A percentile compares a stretch with the other conserved stretches of the same genome.
These are phyloP conservation scores for Phenganax marumi DNA, from an alignment of 92 coral and sea anemone genomes.

Conservation along the genomic window DNA sequence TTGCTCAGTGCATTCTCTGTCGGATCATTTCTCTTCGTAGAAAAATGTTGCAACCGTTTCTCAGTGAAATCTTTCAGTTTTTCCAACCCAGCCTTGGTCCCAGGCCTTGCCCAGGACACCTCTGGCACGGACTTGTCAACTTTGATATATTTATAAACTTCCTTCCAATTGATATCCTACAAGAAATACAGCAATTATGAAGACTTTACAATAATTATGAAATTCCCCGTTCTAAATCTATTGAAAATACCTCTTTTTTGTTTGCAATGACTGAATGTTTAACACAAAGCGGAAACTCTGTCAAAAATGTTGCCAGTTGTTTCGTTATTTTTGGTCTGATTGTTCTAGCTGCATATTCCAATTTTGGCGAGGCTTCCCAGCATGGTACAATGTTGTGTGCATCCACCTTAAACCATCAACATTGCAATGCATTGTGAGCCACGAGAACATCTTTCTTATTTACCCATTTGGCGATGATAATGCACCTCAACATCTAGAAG, in stretches of 20 bases:
- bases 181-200: background rate
- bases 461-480: background rate
- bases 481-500: no score
- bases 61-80: conserved; percentile 59
- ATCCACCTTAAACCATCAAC: conserved; percentile 58
- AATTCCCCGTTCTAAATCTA: background rate
- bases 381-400: conserved; percentile 77
- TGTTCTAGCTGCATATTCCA: conserved; percentile 77
- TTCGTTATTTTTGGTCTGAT: conserved; percentile 73
- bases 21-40: conserved; percentile 67
- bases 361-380: conserved; percentile 78
- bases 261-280: conserved; percentile 55
- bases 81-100: conserved; percentile 63
- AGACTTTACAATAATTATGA: no score
- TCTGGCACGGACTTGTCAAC: conserved; percentile 62
- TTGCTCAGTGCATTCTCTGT: conserved; percentile 69
- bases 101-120: conserved; percentile 70
- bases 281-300: conserved; percentile 68
- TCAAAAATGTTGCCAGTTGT: conserved; percentile 62
- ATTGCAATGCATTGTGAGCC: background rate
- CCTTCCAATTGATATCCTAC: conserved; percentile 62
- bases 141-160: conserved; percentile 62
- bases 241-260: conserved; percentile 11
- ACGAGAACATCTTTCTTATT: background rate
- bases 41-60: conserved; percentile 56